These are phyloP conservation scores for Drosophila albomicans DNA, from an alignment of 1,140 invertebrate genomes.

Conservation along the genomic window DNA sequence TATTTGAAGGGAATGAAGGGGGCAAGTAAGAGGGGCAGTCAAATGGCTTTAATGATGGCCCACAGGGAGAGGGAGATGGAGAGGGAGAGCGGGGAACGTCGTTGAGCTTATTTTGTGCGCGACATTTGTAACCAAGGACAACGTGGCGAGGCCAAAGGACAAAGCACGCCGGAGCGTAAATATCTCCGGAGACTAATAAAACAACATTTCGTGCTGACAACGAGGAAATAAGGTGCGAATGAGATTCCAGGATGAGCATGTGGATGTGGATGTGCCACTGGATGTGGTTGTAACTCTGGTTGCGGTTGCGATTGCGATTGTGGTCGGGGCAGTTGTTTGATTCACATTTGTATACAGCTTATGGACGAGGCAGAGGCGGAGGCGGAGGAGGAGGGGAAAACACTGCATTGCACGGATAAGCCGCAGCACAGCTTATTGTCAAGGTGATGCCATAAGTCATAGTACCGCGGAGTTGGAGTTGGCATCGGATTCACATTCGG, in stretches of 20 bases:
- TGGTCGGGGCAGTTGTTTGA: constrained; percentile 66
- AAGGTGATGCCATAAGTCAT: constrained; percentile 81
- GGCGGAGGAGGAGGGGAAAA: not conserved
- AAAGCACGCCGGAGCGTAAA: constrained; percentile 57
- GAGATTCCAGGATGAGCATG: constrained; percentile 20
- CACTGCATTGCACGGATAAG: constrained; percentile 51
- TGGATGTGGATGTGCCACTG: not conserved
- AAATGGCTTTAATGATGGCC: constrained; percentile 60
- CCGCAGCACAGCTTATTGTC: constrained; percentile 74
- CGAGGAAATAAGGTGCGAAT: constrained; percentile 79
- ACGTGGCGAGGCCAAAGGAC: constrained; percentile 58
- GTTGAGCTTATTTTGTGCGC: constrained; percentile 58
- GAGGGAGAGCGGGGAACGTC: not conserved
- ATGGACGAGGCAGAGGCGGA: not conserved
- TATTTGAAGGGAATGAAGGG: not conserved
- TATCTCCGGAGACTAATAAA: constrained; percentile 84
- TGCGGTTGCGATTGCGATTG: constrained; percentile 24
- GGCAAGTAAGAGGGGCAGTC: not conserved
- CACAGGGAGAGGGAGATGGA: not conserved
- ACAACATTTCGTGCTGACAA: constrained; percentile 84
- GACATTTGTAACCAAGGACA: constrained; percentile 52
- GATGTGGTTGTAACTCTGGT: not conserved
- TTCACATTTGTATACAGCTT: constrained; percentile 43
- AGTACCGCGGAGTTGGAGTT: constrained; percentile 6
- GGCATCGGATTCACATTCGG: not conserved